Conservation (phyloP, 2,113 vertebrate species). For the Sylvicapra grimmia region DNA sequence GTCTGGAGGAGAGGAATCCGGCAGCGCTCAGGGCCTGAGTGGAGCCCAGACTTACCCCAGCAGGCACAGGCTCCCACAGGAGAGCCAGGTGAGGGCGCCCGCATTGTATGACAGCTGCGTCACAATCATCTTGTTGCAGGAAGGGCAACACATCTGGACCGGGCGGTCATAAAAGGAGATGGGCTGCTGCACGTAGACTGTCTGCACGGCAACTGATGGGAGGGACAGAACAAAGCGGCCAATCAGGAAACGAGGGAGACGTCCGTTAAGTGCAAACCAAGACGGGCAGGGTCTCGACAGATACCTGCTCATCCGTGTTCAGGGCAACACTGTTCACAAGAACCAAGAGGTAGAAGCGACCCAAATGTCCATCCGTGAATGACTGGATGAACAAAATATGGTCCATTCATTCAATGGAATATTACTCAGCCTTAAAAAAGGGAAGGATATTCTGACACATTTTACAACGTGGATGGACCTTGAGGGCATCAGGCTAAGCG, state of each 20-base stretch:
- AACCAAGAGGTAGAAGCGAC: no score
- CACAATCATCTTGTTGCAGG: slow-evolving; percentile 81
- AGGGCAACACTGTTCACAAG: accelerated
- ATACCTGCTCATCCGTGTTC: accelerated
- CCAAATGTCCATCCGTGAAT: accelerated
- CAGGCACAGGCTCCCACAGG: slow-evolving; percentile 85
- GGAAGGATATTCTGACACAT: not conserved
- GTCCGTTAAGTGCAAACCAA: accelerated
- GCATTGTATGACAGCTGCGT: slow-evolving; percentile 79
- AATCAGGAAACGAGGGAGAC: not conserved
- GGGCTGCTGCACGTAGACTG: slow-evolving; percentile 81
- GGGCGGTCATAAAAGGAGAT: slow-evolving; percentile 79
- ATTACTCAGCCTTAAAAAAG: not conserved
- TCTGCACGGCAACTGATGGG: slow-evolving; percentile 79
- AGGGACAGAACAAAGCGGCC: accelerated
- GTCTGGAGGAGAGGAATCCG: not conserved
- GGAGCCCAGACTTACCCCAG: slow-evolving; percentile 79
- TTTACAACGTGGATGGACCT: accelerated
- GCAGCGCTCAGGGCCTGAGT: not conserved
- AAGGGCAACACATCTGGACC: slow-evolving; percentile 83
- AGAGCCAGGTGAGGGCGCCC: slow-evolving; percentile 87
- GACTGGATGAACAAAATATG: not conserved
- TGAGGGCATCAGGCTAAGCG: not conserved
- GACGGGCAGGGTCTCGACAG: not conserved
- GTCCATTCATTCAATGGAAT: accelerated